Evolutionary conservation across 2,113 vertebrate species (phyloP).

Genomic region (Strix aluco): DNA sequence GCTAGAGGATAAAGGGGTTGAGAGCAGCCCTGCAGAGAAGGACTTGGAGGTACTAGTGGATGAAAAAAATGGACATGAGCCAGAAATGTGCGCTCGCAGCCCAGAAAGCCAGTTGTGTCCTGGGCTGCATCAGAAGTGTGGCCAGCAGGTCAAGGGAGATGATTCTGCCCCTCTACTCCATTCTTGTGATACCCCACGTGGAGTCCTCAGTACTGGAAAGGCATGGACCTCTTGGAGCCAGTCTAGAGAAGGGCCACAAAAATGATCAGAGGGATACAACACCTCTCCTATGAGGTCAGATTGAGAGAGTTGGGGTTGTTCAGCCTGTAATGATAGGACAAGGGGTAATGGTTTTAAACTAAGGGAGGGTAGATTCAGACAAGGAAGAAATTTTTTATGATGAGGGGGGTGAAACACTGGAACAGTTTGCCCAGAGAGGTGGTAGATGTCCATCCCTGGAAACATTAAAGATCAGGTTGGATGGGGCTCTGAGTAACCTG

Average conservation of each 20-base stretch:
- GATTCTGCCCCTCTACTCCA: not conserved
- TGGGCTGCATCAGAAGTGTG: not conserved
- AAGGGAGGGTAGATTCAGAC: too few relatives aligned
- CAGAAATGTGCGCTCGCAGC: fast-evolving
- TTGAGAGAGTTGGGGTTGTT: not conserved
- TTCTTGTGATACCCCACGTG: not conserved
- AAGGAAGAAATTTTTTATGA: not conserved
- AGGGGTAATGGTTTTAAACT: not conserved
- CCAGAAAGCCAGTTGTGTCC: not conserved
- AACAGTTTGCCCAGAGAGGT: not conserved
- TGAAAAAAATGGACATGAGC: not conserved
- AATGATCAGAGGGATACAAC: not conserved
- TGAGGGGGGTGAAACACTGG: not conserved
- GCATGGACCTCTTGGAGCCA: not conserved
- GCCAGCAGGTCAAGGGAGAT: not conserved
- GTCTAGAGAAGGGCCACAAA: not conserved
- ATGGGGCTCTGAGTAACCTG: not conserved
- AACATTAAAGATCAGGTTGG: not conserved
- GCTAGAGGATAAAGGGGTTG: not conserved
- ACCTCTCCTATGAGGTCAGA: too few relatives aligned
- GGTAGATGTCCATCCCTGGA: not conserved
- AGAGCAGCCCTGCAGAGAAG: not conserved
- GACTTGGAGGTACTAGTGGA: not conserved
- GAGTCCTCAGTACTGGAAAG: not conserved
- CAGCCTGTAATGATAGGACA: not conserved